phyloP scores from a whole-genome alignment of 2,113 vertebrate genomes.

The Perognathus longimembris region DNA sequence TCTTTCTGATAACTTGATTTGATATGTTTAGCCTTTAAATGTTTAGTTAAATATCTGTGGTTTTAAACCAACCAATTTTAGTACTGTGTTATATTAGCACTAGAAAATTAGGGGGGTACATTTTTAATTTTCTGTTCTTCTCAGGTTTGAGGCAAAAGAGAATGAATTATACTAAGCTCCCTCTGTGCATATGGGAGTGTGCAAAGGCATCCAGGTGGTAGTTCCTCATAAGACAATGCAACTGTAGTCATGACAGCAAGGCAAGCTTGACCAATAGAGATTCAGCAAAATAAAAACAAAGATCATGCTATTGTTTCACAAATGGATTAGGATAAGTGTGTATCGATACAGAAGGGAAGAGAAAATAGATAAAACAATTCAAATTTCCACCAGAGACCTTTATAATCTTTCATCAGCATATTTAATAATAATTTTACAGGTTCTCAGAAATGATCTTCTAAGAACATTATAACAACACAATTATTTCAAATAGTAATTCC shows the following conservation, averaged over 20 bases:
- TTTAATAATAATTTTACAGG: neutral
- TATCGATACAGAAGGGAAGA: neutral
- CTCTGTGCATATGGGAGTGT: neutral
- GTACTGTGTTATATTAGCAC: neutral
- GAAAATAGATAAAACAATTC: neutral
- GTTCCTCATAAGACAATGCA: neutral
- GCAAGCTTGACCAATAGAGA: neutral
- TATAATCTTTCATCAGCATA: neutral
- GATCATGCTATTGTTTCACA: neutral
- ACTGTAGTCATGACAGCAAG: neutral
- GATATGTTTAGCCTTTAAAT: neutral
- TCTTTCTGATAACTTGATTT: neutral
- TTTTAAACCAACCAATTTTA: neutral
- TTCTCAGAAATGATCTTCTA: neutral
- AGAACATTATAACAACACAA: neutral
- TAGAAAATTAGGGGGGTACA: neutral
- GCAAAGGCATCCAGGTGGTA: neutral
- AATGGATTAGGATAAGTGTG: neutral
- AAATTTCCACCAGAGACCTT: neutral
- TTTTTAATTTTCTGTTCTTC: neutral
- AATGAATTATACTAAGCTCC: neutral
- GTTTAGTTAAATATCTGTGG: neutral
- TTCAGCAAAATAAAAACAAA: neutral
- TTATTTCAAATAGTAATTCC: neutral
- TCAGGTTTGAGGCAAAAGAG: neutral